phyloP scores from a whole-genome alignment of 2,113 vertebrate genomes.

The Brachypodius melanocephalos region DNA sequence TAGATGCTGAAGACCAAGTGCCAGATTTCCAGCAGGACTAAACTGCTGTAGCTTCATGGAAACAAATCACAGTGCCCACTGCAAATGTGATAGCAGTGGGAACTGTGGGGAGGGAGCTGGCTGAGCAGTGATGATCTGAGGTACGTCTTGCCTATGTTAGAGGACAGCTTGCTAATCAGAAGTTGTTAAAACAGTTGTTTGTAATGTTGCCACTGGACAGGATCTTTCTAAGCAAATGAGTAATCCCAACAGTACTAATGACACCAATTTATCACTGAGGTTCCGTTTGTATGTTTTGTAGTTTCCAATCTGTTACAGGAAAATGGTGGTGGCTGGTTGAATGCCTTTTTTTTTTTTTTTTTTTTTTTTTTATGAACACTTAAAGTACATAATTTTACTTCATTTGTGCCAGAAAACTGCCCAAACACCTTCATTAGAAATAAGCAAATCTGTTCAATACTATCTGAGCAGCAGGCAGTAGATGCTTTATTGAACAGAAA shows the following conservation, averaged over 20 bases:
- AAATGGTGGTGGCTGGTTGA: conserved; percentile 58
- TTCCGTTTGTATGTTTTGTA: conserved; percentile 61
- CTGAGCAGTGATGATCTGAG: not conserved
- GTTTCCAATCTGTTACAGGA: conserved; percentile 69
- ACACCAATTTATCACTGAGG: conserved; percentile 71
- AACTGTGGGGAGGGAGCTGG: not conserved
- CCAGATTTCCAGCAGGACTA: not conserved
- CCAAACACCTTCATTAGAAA: conserved; percentile 76
- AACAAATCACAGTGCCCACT: not conserved
- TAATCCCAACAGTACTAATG: conserved; percentile 63
- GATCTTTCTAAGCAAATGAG: conserved; percentile 67
- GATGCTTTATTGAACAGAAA: conserved; percentile 78
- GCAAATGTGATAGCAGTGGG: not conserved
- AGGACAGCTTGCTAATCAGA: conserved; percentile 17
- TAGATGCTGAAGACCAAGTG: conserved; percentile 7
- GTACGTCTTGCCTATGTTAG: not conserved
- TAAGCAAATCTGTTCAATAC: conserved; percentile 74
- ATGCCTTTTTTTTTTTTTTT: not conserved
- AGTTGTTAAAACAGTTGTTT: conserved; percentile 56
- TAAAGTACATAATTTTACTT: conserved; percentile 75
- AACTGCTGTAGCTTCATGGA: not conserved
- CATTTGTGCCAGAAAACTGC: conserved; percentile 75
- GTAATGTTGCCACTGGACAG: conserved; percentile 45
- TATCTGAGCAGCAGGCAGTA: conserved; percentile 73
- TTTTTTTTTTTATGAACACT: conserved; percentile 69